These are phyloP conservation scores for Synanthedon myopaeformis DNA, from an alignment of 2,888 invertebrate species.

Conservation along the genomic window DNA sequence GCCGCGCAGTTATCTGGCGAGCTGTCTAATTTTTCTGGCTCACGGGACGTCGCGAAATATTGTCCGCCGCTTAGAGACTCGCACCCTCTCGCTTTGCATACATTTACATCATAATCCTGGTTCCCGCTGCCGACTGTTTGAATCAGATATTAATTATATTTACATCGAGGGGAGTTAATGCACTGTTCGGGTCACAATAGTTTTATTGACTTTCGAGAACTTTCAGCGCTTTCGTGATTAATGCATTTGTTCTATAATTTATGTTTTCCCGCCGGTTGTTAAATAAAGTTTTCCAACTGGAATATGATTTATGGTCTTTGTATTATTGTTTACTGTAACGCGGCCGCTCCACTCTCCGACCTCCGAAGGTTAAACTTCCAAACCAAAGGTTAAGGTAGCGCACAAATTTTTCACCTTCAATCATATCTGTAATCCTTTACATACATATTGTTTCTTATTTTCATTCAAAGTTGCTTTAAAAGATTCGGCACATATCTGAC, in stretches of 20 bases:
- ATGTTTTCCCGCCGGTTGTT: constrained; percentile 4
- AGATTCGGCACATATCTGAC: too few relatives aligned
- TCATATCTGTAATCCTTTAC: too few relatives aligned
- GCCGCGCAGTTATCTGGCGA: constrained; percentile 42
- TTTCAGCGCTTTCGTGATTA: constrained; percentile 6
- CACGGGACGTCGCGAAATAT: constrained; percentile 16
- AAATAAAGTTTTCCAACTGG: neutral
- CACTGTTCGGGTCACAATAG: constrained; percentile 17
- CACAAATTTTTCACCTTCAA: too few relatives aligned
- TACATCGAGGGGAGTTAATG: constrained; percentile 7
- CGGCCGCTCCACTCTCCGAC: too few relatives aligned
- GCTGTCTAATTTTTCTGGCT: constrained; percentile 27
- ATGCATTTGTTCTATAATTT: constrained; percentile 8
- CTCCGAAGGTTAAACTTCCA: too few relatives aligned
- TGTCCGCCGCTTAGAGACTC: constrained; percentile 21
- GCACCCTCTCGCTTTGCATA: constrained; percentile 24
- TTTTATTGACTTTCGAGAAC: constrained; percentile 21
- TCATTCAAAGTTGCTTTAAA: too few relatives aligned
- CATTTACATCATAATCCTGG: constrained; percentile 58
- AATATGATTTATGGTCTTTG: neutral
- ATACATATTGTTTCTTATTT: too few relatives aligned
- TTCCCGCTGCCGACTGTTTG: constrained; percentile 22
- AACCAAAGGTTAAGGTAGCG: too few relatives aligned
- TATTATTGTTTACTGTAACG: neutral
- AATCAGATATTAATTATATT: constrained; percentile 26